Evolutionary conservation across 2,888 invertebrate genomes (phyloP), one percentile per base, ranked within the genome.

Genomic region (Drosophila eohydei): DNA sequence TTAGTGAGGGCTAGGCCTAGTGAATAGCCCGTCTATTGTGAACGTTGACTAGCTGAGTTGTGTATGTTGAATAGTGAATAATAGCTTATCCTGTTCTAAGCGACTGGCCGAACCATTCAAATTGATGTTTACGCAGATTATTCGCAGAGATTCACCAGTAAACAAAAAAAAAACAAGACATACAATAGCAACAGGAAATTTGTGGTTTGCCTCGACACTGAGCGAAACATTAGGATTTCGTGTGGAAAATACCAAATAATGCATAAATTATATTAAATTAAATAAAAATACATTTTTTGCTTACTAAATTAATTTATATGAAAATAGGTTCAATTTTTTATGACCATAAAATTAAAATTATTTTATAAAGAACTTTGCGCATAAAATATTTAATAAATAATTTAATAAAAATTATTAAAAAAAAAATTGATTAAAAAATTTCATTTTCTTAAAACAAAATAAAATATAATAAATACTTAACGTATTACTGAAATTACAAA

Each of bases 131-230:
- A 56, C 50, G 65, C 50, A 67, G 65, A 65, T 73, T 59, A 43
- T 48, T 59, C 56, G 62, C 77, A 50, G 36, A 62, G 65, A 81
- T 73, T 68, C 41, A 56, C 51, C 11, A 26, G 32, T 11, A 32
- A 32, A 9, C 6, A 30, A 26, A 52, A 40, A 36, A 36, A 16
- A 8, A 28, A 28, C 14, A 48, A 66, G 32, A 62, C 44, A 64
- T 40, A 52, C 50, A 66, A 73, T 28, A 46, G 62, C 65, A 78
- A 73, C 81, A 78, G 79, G 79, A 81, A 78, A 81, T 71, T 62
- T 59, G 64, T 38, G 61, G 55, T 60, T 51, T 26, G 58, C 21
- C 43, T 5, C 28, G 48, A n/a, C 78, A 78, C 79, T 69, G 48
- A 51, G 41, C 32, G 21, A 81, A 48, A 30, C n/a, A 9, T n/a